Percentiles rank a stretch among this genome's conserved stretches.
Evolutionary conservation across 2,797 vertebrate species (phyloP).

Genomic region (Neopelma chrysocephalum): DNA sequence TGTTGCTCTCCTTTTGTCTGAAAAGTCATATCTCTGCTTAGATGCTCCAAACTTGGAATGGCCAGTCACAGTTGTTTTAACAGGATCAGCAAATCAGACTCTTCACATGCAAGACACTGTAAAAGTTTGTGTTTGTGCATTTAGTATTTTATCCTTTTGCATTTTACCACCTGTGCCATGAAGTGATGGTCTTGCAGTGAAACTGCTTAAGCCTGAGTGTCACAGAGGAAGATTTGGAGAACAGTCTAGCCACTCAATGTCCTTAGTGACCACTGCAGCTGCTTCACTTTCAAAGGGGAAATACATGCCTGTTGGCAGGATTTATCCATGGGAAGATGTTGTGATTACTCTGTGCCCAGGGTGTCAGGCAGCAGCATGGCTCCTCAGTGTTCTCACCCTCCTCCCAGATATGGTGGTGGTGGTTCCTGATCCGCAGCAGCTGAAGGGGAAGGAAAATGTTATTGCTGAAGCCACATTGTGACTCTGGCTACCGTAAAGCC

Average conservation of each 20-base stretch:
- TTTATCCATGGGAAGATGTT: background rate
- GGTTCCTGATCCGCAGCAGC: background rate
- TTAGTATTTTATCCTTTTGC: background rate
- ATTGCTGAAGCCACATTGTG: background rate
- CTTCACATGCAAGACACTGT: background rate
- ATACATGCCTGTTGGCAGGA: background rate
- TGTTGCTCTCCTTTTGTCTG: background rate
- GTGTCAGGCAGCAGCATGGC: background rate
- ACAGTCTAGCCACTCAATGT: background rate
- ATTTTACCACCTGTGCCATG: background rate
- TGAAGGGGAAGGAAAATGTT: background rate
- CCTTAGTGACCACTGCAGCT: background rate
- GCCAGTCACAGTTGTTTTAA: background rate
- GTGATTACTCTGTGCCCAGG: background rate
- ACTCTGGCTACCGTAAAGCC: background rate
- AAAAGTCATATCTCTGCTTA: background rate
- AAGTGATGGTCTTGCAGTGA: background rate
- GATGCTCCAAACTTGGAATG: background rate
- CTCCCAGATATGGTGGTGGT: background rate
- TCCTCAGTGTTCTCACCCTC: background rate
- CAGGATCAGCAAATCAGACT: background rate
- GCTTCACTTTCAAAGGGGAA: background rate
- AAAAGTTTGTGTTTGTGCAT: background rate
- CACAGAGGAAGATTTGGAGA: background rate
- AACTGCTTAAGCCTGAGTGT: background rate